These are phyloP conservation scores for Abramis brama DNA, from an alignment of 2,113 vertebrate genomes.

Conservation along the genomic window DNA sequence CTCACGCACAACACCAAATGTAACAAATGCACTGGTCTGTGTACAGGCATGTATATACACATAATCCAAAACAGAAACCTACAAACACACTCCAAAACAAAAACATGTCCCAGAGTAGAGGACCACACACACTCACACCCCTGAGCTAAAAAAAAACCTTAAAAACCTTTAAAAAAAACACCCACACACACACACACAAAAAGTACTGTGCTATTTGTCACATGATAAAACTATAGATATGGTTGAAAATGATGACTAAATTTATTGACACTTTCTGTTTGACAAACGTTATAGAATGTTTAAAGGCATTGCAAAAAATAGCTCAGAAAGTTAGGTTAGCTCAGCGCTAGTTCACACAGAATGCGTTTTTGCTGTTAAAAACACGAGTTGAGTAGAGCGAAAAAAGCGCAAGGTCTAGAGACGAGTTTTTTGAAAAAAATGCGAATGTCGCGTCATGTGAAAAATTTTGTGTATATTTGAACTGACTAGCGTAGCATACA, in stretches of 20 bases:
- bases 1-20: background rate
- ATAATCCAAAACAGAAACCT: conserved; percentile 46
- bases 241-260: background rate
- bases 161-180: background rate
- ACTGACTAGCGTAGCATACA: too few relatives aligned
- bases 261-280: background rate
- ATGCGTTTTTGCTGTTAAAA: too few relatives aligned
- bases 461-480: too few relatives aligned
- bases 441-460: too few relatives aligned
- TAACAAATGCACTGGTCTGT: conserved; percentile 8
- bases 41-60: conserved; percentile 10
- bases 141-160: background rate
- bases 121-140: conserved; percentile 51
- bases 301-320: background rate
- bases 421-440: too few relatives aligned
- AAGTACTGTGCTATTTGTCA: background rate
- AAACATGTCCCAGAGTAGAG: conserved; percentile 24
- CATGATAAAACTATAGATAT: background rate
- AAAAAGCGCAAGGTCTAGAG: too few relatives aligned
- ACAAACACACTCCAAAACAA: conserved; percentile 42
- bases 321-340: too few relatives aligned
- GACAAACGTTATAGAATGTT: background rate
- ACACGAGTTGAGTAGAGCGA: too few relatives aligned
- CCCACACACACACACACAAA: background rate
- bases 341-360: too few relatives aligned